These are phyloP conservation scores for Autographa pulchrina DNA, from an alignment of 2,888 invertebrate species.

Conservation along the genomic window DNA sequence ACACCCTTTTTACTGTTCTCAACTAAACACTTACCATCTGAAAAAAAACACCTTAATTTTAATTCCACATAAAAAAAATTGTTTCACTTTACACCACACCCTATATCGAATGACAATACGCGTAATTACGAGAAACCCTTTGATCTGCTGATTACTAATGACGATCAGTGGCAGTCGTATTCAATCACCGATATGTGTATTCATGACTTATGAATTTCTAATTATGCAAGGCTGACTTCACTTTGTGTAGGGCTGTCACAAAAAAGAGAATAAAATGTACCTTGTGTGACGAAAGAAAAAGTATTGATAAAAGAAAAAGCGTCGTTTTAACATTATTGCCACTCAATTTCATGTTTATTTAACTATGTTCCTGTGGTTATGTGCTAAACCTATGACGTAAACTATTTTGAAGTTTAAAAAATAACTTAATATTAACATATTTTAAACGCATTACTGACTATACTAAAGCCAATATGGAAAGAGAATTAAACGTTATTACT, in stretches of 20 bases:
- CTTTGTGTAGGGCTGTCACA: conserved; percentile 33
- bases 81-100: neutral
- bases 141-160: conserved; percentile 76
- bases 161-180: conserved; percentile 58
- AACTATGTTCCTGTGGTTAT: too few species aligned
- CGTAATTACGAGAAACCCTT: conserved; percentile 56
- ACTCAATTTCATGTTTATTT: too few species aligned
- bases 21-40: too few species aligned
- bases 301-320: too few species aligned
- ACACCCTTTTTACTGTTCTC: too few species aligned
- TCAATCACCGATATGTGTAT: conserved; percentile 60
- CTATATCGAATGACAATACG: conserved; percentile 28
- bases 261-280: neutral
- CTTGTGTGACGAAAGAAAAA: neutral
- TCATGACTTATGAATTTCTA: conserved; percentile 55
- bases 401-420: too few species aligned
- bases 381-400: too few species aligned
- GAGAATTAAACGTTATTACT: too few species aligned
- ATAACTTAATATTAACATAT: too few species aligned
- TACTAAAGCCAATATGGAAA: too few species aligned
- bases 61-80: neutral
- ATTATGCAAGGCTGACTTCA: conserved; percentile 18
- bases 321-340: too few species aligned
- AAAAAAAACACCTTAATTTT: neutral
- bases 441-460: too few species aligned